Percentiles rank a stretch among this genome's conserved stretches.
These are phyloP conservation scores for Caenorhabditis remanei DNA, from an alignment of 1,140 invertebrate species.

Conservation along the genomic window DNA sequence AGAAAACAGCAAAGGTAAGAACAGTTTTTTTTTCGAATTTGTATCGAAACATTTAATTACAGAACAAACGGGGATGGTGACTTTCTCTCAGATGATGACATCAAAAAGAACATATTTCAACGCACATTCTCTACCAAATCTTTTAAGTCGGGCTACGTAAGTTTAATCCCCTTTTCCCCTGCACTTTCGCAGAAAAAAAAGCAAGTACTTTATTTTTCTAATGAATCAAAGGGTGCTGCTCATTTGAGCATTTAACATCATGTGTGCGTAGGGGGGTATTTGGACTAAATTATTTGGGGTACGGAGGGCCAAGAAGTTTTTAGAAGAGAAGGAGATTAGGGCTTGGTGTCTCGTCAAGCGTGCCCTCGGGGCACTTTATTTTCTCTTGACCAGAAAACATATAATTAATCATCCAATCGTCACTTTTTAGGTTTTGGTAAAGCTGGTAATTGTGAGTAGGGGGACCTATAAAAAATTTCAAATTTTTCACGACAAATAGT, in stretches of 20 bases:
- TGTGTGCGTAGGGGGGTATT: neutral
- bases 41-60: neutral
- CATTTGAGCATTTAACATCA: neutral
- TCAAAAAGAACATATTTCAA: conserved; percentile 62
- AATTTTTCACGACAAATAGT: no score
- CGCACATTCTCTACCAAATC: conserved; percentile 64
- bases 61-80: conserved; percentile 58
- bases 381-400: neutral
- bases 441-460: neutral
- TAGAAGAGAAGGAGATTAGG: no score
- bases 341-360: conserved; percentile 29
- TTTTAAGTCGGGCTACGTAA: conserved; percentile 61
- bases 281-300: neutral
- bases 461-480: neutral
- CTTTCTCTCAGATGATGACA: conserved; percentile 65
- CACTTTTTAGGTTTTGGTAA: neutral
- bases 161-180: neutral
- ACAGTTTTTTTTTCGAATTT: neutral
- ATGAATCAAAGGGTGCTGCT: neutral
- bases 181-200: neutral
- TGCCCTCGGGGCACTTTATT: conserved; percentile 17
- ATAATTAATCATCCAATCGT: conserved; percentile 23
- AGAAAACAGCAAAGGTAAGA: conserved; percentile 52
- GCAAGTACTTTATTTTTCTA: neutral
- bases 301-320: no score